These are phyloP conservation scores for Lamprotornis superbus DNA, from an alignment of 2,113 vertebrate species.

Conservation along the genomic window DNA sequence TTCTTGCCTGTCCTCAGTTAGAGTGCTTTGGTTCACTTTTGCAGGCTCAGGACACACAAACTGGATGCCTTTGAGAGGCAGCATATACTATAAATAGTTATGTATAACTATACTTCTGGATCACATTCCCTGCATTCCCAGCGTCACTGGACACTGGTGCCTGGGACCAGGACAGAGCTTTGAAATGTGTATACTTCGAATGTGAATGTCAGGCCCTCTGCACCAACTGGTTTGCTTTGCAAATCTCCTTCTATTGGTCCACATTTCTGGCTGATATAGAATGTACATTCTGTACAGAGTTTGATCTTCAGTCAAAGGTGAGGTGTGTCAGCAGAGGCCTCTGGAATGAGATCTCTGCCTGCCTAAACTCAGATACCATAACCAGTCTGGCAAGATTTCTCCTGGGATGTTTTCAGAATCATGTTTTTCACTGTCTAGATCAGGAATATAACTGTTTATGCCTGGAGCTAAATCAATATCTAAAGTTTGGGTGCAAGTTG, in stretches of 20 bases:
- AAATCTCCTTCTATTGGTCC: background rate
- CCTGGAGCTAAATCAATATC: background rate
- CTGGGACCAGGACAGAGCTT: background rate
- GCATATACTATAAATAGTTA: no score
- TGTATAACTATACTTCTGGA: background rate
- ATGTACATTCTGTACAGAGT: background rate
- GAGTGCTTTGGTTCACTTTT: background rate
- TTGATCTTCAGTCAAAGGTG: background rate
- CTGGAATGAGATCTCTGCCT: background rate
- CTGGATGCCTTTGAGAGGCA: background rate
- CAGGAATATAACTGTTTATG: background rate
- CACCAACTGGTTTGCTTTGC: background rate
- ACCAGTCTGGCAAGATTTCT: background rate
- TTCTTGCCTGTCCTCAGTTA: background rate
- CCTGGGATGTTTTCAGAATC: background rate
- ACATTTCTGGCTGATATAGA: background rate
- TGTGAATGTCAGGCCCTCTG: background rate
- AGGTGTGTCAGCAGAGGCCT: background rate
- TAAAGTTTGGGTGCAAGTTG: background rate
- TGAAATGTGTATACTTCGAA: background rate
- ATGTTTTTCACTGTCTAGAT: background rate
- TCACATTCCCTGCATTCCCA: background rate
- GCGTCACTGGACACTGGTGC: rapidly evolving
- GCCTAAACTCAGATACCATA: background rate
- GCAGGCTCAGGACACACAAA: background rate